These are phyloP conservation scores for Trichopria drosophilae DNA, from an alignment of 2,888 invertebrate species.

Conservation along the genomic window DNA sequence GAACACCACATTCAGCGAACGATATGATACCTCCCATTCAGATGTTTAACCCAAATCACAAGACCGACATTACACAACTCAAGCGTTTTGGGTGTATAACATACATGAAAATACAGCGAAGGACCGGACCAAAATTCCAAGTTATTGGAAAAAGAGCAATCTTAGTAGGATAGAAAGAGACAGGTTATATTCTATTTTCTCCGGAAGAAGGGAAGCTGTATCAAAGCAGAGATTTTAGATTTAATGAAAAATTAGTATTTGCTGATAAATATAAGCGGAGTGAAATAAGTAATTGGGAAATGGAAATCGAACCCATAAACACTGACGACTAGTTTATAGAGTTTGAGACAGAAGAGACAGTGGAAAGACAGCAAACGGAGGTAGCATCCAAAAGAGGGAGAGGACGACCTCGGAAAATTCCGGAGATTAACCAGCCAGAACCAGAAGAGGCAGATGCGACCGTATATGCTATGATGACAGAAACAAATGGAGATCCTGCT, in stretches of 20 bases:
- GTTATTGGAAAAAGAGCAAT: background rate
- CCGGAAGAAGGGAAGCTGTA: slow-evolving; percentile 27
- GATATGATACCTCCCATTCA: slow-evolving; percentile 18
- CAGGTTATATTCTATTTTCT: slow-evolving; percentile 17
- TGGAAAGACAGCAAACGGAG: background rate
- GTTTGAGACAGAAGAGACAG: background rate
- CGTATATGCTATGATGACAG: slow-evolving; percentile 2
- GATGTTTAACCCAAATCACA: slow-evolving; percentile 22
- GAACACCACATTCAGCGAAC: too few relatives aligned
- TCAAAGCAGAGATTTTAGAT: slow-evolving; percentile 24
- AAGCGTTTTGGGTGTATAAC: slow-evolving; percentile 13
- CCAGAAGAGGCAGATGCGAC: background rate
- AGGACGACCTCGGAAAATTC: background rate
- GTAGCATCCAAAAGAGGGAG: background rate
- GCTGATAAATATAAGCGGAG: slow-evolving; percentile 28
- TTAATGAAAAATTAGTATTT: too few relatives aligned
- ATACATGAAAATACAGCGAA: slow-evolving; percentile 20
- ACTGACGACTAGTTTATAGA: background rate
- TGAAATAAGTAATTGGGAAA: slow-evolving; percentile 25
- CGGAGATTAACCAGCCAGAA: background rate
- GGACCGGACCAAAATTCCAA: too few relatives aligned
- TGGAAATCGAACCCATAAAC: background rate
- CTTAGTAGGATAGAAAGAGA: too few relatives aligned
- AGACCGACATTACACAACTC: slow-evolving; percentile 2
- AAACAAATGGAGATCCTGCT: slow-evolving; percentile 16